These are phyloP conservation scores for Micronycteris hirsuta DNA, from an alignment of 2,113 vertebrate species.

Conservation along the genomic window DNA sequence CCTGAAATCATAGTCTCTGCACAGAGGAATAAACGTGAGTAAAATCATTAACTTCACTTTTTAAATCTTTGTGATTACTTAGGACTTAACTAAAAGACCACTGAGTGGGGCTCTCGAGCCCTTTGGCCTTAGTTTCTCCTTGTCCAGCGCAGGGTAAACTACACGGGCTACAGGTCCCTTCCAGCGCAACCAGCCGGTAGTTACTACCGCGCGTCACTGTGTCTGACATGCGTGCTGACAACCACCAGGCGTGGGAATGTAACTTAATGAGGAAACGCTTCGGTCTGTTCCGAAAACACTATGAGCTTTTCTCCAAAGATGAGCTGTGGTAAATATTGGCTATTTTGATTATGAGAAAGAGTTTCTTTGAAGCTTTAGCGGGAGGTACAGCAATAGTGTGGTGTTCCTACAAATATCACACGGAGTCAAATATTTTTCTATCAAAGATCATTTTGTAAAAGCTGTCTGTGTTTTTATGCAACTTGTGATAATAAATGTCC, in stretches of 20 bases:
- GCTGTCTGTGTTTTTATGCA: conserved; percentile 84
- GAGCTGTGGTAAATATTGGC: conserved; percentile 62
- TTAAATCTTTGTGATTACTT: neutral
- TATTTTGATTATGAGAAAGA: conserved; percentile 68
- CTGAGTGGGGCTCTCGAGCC: neutral
- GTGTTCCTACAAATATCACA: conserved; percentile 76
- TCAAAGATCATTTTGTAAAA: conserved; percentile 80
- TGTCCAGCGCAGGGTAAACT: neutral
- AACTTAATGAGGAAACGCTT: conserved; percentile 39
- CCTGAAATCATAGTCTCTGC: conserved; percentile 38
- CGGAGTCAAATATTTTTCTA: conserved; percentile 85
- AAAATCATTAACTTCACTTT: neutral
- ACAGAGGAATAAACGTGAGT: neutral
- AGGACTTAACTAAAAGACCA: neutral
- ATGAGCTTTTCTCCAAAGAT: conserved; percentile 66
- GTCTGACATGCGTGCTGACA: neutral
- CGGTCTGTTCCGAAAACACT: conserved; percentile 59
- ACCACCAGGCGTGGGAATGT: conserved; percentile 15
- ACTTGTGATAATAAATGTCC: conserved; percentile 87
- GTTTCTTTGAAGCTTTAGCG: conserved; percentile 83
- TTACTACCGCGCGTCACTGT: neutral
- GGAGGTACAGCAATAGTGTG: conserved; percentile 79
- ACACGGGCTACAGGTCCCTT: neutral
- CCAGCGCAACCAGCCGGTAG: neutral
- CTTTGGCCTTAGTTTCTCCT: neutral